Base-by-base conservation (phyloP, 2,113 vertebrate genomes). In the Oxyruncus cristatus region DNA sequence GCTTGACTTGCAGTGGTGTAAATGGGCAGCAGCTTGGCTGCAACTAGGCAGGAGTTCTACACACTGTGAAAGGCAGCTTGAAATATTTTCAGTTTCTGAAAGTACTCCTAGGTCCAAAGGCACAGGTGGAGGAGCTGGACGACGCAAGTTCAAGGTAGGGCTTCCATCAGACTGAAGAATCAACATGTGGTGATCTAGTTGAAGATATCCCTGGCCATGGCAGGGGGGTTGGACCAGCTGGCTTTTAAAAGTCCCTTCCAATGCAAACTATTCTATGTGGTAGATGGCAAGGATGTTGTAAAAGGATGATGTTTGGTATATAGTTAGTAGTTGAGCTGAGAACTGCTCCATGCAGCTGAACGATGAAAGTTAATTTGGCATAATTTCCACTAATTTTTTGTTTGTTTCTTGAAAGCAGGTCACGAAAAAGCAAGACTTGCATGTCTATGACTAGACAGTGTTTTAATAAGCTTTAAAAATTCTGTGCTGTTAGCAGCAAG, bases 381-480 rank as follows among this genome's bases (percentile, higher is more conserved):
- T 59, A 27, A 68, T 87, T 93, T 72, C 63, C 53, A 63, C 46
- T 32, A 18, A 12, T 32, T 84, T 82, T 70, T 92, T 92, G 47
- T 95, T 96, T 84, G 24, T 82, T 89, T 93, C 55, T 91, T 84
- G 65, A 92, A 94, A 88, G 23, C 42, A 33, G 75, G 71, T 79
- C 72, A 74, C 1, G 5, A 71, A 95, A 94, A 88, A 83, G 61
- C 81, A 67, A 83, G 59, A 55, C 33, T 90, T 63, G 39, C 39
- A 35, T 9, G 1, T 47, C 72, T 96, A 24, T n/a, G 65, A 63
- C 79, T 66, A 90, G 75, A 77, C 2, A 5, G 28, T 78, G 62
- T 82, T 93, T 90, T 81, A 78, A 74, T 30, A 88, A 49, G 86
- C 79, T 94, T 95, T 91, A 49, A 80, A 87, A 92, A 80, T 89